Conservation (phyloP, 2,797 vertebrate genomes). For the Gouania willdenowi region DNA sequence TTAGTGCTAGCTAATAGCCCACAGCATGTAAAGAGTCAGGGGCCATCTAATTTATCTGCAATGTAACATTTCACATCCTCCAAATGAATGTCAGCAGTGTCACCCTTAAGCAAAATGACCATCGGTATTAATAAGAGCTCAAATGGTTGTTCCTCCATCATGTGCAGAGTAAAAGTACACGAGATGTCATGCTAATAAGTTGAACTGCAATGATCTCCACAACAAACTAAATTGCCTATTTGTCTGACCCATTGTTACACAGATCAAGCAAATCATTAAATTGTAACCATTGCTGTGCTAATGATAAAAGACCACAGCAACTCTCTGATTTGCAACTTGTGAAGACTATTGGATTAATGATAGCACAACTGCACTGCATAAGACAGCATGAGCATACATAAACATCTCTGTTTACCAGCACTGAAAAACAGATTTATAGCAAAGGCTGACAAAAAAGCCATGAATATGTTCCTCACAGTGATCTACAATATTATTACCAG, state of each 20-base stretch:
- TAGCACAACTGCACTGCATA: constrained; percentile 7
- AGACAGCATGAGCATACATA: not conserved
- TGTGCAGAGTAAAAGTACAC: not conserved
- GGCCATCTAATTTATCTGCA: too few relatives aligned
- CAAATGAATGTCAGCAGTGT: too few relatives aligned
- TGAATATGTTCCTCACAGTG: constrained; percentile 39
- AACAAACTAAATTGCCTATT: constrained; percentile 7
- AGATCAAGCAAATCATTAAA: constrained; percentile 19
- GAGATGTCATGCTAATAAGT: not conserved
- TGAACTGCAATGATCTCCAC: not conserved
- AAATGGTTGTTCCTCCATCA: not conserved
- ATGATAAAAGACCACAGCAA: constrained; percentile 21
- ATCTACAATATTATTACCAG: constrained; percentile 54
- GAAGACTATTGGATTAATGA: constrained; percentile 5
- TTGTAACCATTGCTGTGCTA: constrained; percentile 9
- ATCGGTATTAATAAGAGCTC: too few relatives aligned
- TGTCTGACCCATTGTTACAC: constrained; percentile 4
- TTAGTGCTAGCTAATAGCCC: not conserved
- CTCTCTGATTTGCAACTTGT: constrained; percentile 15
- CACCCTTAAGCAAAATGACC: too few relatives aligned
- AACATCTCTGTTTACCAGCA: constrained; percentile 22
- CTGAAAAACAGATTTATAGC: constrained; percentile 28
- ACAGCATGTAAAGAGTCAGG: too few relatives aligned
- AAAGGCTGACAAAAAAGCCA: constrained; percentile 40
- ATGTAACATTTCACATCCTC: too few relatives aligned